Evolutionary conservation across 2,113 vertebrate genomes (phyloP).

Genomic region (Myiopsitta monachus): DNA sequence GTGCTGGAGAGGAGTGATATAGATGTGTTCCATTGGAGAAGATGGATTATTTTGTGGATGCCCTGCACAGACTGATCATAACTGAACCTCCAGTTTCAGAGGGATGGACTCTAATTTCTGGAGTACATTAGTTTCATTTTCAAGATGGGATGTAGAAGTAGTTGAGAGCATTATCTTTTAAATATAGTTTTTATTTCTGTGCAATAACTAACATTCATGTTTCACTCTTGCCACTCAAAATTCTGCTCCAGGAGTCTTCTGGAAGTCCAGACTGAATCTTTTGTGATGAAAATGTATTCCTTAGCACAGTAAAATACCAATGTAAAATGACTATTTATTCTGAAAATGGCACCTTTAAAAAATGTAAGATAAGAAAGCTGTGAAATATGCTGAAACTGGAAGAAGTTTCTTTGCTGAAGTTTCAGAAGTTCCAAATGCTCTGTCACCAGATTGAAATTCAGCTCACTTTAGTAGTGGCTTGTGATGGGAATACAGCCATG

Average conservation of each 20-base stretch:
- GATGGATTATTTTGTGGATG: not conserved
- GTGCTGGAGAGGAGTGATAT: fast-evolving
- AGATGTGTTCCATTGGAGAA: not conserved
- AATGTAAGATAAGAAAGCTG: not conserved
- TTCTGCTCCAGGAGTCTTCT: not conserved
- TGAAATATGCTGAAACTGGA: not conserved
- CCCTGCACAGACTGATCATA: not conserved
- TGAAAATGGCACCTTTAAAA: not conserved
- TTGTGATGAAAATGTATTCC: not conserved
- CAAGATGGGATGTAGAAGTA: not conserved
- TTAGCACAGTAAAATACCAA: not conserved
- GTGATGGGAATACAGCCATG: not conserved
- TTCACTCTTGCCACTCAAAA: not conserved
- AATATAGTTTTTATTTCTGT: not conserved
- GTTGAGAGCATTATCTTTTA: not conserved
- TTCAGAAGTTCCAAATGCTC: not conserved
- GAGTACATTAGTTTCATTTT: not conserved
- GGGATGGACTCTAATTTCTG: not conserved
- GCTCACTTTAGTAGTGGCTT: not conserved
- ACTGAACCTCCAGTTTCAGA: not conserved
- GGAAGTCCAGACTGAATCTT: not conserved
- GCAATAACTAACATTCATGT: not conserved
- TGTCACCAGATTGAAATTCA: not conserved
- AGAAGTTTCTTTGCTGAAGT: not conserved
- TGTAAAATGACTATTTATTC: not conserved